Evolutionary conservation across 2,797 vertebrate genomes (phyloP).

Genomic region (Sebastes diaconus): DNA sequence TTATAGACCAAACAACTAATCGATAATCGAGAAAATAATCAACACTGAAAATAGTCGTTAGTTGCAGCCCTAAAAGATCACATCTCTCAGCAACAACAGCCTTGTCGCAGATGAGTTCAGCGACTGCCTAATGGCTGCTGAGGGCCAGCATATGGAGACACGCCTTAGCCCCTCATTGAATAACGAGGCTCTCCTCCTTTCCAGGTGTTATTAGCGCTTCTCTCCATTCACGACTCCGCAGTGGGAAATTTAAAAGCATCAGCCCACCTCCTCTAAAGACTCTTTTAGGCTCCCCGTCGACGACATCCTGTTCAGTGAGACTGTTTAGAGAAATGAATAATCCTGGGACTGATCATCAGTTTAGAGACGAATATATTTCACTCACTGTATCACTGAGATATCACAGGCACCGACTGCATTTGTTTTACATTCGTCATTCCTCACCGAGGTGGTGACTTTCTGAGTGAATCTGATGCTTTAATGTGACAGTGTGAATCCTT

Average conservation of each 20-base stretch:
- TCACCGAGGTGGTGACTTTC: neutral
- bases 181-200: conserved; percentile 60
- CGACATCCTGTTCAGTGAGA: neutral
- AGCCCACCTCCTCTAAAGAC: neutral
- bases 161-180: conserved; percentile 48
- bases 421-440: neutral
- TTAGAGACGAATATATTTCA: neutral
- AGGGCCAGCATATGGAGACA: conserved; percentile 62
- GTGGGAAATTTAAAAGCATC: conserved; percentile 10
- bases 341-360: neutral
- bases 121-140: conserved; percentile 49
- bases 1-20: too few species aligned
- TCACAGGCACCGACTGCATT: neutral
- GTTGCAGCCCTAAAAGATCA: neutral
- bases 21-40: too few species aligned
- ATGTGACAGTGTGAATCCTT: neutral
- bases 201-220: conserved; percentile 53
- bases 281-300: neutral
- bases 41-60: too few species aligned
- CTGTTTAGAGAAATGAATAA: neutral
- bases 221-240: conserved; percentile 1
- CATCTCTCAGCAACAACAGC: neutral
- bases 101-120: conserved; percentile 24
- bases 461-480: neutral
- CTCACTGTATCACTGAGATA: neutral